Evolutionary conservation across 1,140 invertebrate genomes (phyloP), one percentile per base, ranked within the genome.

Genomic region (Solen grandis): DNA sequence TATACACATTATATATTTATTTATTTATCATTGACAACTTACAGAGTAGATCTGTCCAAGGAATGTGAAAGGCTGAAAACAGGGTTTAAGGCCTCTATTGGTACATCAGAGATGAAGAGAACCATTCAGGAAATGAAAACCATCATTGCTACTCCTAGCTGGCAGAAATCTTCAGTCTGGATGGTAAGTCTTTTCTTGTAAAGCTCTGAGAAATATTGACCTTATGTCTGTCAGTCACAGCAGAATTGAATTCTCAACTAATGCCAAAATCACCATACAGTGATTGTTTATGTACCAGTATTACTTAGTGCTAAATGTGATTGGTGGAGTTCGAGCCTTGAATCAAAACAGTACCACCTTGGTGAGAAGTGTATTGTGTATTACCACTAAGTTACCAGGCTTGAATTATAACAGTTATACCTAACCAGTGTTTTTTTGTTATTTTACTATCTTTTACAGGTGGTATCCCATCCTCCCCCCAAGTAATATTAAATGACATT

Each of bases 161-260:
- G 89, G 89, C 88, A 88, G 79, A 90, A 87, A 59, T 86, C 88
- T 1, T 66, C 79, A 16, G 36, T 70, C 13, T 89, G 84, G 84
- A 57, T 85, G 75, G 86, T 87, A 77, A 79, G 79, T 31, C 1
- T 5, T 19, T 29, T 29, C 29, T 19, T 19, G 27, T 60, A 8
- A 60, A 3, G 57, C 5, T 22, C 14, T 10, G 25, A 60, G 0
- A 22, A 60, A n/a, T 3, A n/a, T n/a, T 3, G 14, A 27, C 1
- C 29, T 60, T 60, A 60, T 19, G 19, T 25, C n/a, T 22, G 29
- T 22, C 29, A 19, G 14, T 19, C 1, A 22, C 19, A 8, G 2
- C 29, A 19, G 27, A 0, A 60, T 14, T 22, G 1, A 16, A 1
- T 22, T 16, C 16, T 60, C 14, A 25, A 55, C 54, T 31, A 59